Evolutionary conservation across 2,113 vertebrate species (phyloP), one percentile per base, ranked within the genome.

Genomic region (Diphyllodes magnificus): DNA sequence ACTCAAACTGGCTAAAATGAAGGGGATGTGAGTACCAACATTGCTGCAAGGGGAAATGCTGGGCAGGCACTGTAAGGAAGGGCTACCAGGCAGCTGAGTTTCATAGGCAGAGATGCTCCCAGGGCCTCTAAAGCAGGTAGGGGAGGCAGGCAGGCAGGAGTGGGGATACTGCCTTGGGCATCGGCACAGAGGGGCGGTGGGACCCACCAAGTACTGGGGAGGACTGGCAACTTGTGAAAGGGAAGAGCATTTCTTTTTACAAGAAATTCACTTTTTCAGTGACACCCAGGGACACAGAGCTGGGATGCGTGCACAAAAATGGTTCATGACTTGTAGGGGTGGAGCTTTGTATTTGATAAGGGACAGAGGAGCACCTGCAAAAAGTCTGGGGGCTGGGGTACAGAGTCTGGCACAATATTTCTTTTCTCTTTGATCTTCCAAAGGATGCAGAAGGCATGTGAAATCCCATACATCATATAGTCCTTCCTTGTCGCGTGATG

Each of bases 401-500:
- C 21, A 72, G 49, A 40, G 31, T 42, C 42, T 0, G 0, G 71
- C 64, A 63, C 0, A 0, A 25, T 10, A 6, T 47, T 83, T 81
- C 23, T 47, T 63, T 33, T 82, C 33, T 33, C 45, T 59, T 33
- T 0, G 0, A 20, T 80, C 63, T 80, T 70, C 50, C 87, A 51
- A 50, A 65, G 63, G 54, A 59, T 35, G 47, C 54, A 44, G 71
- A 50, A 51, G 8, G 39, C 59, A 50, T 0, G 2, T 64, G 57
- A 82, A 91, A 77, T 63, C 39, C 45, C 11, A 9, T 30, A 42
- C 9, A 78, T 22, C 51, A 5, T 0, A 0, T 0, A 1, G 57
- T 9, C 61, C 49, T 61, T 70, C 53, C 47, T 60, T 1, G 0
- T 61, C 14, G 28, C 0, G 0, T 20, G 49, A 28, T 19, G n/a